Evolutionary conservation across 2,113 vertebrate genomes (phyloP).

Genomic region (Neodon shergylaensis): DNA sequence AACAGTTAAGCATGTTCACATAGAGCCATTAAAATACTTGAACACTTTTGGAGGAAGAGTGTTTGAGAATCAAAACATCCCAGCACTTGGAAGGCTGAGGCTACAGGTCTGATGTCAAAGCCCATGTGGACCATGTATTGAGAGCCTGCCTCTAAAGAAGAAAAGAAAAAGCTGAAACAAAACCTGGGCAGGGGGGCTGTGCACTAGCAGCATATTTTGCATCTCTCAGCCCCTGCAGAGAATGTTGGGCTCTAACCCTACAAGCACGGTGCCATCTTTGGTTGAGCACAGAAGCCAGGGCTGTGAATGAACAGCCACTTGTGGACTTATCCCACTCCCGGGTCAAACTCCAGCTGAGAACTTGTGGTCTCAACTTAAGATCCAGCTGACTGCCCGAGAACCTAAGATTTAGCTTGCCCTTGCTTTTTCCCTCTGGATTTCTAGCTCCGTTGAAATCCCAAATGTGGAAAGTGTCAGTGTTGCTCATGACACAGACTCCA

Average conservation of each 20-base stretch:
- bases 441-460: constrained; percentile 66
- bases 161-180: constrained; percentile 8
- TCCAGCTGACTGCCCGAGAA: background rate
- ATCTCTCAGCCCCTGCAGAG: background rate
- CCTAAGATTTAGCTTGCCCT: background rate
- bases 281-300: constrained; percentile 14
- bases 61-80: constrained; percentile 48
- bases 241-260: constrained; percentile 63
- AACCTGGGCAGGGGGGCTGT: constrained; percentile 17
- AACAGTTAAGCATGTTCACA: constrained; percentile 29
- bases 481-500: constrained; percentile 50
- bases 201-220: background rate
- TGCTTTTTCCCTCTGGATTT: constrained; percentile 58
- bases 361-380: rapidly evolving
- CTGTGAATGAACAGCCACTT: constrained; percentile 30
- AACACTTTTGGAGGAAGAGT: constrained; percentile 55
- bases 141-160: background rate
- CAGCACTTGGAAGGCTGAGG: background rate
- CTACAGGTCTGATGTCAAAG: background rate
- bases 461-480: constrained; percentile 6
- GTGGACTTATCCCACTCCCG: background rate
- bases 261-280: background rate
- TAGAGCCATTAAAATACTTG: constrained; percentile 24
- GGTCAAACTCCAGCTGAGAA: constrained; percentile 33
- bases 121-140: background rate